Conservation (phyloP, 2,888 invertebrate species). For the Mactromeris polynyma region DNA sequence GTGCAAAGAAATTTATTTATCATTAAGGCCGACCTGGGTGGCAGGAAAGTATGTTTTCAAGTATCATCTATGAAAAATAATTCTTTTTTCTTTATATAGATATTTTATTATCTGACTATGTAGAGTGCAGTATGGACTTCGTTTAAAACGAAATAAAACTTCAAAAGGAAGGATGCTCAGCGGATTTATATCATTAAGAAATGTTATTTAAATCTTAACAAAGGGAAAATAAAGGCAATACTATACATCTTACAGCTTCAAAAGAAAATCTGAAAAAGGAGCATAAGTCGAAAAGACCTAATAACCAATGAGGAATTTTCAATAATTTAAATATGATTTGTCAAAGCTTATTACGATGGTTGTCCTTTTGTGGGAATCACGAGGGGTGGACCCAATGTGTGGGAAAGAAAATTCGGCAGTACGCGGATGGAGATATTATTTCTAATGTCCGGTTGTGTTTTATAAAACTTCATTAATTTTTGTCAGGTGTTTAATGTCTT, state of each 20-base stretch:
- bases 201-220: constrained; percentile 48
- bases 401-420: background rate
- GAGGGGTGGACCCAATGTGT: background rate
- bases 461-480: background rate
- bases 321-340: constrained; percentile 26
- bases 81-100: constrained; percentile 16
- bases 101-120: constrained; percentile 11
- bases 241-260: constrained; percentile 39
- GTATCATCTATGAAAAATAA: constrained; percentile 20
- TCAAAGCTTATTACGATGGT: background rate
- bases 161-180: background rate
- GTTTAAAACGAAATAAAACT: constrained; percentile 11
- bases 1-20: constrained; percentile 53
- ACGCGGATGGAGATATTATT: background rate
- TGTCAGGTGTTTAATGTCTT: background rate
- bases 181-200: constrained; percentile 42
- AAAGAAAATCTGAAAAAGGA: constrained; percentile 42
- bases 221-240: constrained; percentile 39
- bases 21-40: constrained; percentile 45
- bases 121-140: constrained; percentile 5
- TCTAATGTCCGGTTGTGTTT: background rate
- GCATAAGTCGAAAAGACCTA: constrained; percentile 31
- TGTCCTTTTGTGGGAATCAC: background rate
- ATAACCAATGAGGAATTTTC: constrained; percentile 40
- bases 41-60: constrained; percentile 28